These are phyloP conservation scores for Heloderma charlesbogerti DNA, from an alignment of 2,113 vertebrate species.

Conservation along the genomic window DNA sequence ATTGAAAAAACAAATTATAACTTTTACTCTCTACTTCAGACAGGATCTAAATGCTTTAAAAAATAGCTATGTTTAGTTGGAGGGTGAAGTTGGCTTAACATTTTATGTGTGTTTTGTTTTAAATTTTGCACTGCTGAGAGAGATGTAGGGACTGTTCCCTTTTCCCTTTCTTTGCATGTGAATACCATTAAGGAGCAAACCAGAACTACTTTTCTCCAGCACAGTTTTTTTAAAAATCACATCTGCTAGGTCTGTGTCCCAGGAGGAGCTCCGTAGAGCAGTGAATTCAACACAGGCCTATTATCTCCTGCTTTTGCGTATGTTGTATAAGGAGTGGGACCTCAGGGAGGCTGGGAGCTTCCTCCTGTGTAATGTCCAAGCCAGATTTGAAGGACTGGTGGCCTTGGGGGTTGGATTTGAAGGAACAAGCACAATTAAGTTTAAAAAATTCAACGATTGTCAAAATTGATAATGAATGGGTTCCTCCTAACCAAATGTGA, in stretches of 20 bases:
- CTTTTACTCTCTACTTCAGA: slow-evolving; percentile 6
- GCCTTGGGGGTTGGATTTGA: slow-evolving; percentile 83
- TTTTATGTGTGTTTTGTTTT: slow-evolving; percentile 65
- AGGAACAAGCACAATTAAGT: slow-evolving; percentile 83
- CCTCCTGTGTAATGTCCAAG: slow-evolving; percentile 82
- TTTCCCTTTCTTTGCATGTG: slow-evolving; percentile 76
- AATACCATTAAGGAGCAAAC: slow-evolving; percentile 84
- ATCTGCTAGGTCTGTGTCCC: slow-evolving; percentile 83
- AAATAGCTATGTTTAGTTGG: slow-evolving; percentile 42
- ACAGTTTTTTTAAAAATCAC: slow-evolving; percentile 76
- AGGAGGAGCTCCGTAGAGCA: slow-evolving; percentile 76
- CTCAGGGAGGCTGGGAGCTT: slow-evolving; percentile 81
- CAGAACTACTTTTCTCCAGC: slow-evolving; percentile 80
- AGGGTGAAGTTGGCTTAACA: slow-evolving; percentile 62
- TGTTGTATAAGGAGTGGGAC: slow-evolving; percentile 77
- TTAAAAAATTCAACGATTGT: slow-evolving; percentile 86
- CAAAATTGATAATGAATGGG: slow-evolving; percentile 81
- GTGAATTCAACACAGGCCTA: slow-evolving; percentile 81
- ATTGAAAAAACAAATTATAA: not conserved
- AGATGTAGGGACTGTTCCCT: slow-evolving; percentile 57
- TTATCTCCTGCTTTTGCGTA: slow-evolving; percentile 78
- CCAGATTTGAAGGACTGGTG: slow-evolving; percentile 83
- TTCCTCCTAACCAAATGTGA: slow-evolving; percentile 70
- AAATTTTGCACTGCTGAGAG: slow-evolving; percentile 56
- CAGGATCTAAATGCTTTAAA: not conserved